Evolutionary conservation across 2,113 vertebrate genomes (phyloP).

Genomic region (Hydrochoerus hydrochaeris): DNA sequence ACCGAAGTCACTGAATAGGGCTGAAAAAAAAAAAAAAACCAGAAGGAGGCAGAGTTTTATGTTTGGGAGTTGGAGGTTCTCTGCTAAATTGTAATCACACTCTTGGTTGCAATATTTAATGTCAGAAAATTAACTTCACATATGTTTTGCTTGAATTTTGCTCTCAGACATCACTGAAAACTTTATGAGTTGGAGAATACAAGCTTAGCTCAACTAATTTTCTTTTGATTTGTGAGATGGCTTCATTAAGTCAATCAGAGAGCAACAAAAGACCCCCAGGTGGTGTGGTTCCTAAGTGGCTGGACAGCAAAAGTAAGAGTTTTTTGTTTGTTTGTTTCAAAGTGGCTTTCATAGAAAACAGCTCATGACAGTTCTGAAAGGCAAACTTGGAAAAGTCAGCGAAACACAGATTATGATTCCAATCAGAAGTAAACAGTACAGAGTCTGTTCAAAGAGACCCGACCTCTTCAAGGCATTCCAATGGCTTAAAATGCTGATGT

Average conservation of each 20-base stretch:
- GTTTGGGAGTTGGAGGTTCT: background rate
- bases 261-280: background rate
- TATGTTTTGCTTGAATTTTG: slow-evolving; percentile 18
- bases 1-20: background rate
- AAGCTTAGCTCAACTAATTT: slow-evolving; percentile 56
- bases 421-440: background rate
- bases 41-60: background rate
- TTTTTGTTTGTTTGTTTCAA: slow-evolving; percentile 52
- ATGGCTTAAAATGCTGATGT: background rate
- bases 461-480: background rate
- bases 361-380: background rate
- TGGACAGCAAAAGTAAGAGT: background rate
- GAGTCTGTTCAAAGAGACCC: background rate
- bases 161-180: slow-evolving; percentile 64
- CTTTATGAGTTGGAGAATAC: slow-evolving; percentile 1
- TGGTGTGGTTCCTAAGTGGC: background rate
- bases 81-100: slow-evolving; percentile 11
- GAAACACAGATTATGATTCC: background rate
- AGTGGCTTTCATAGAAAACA: background rate
- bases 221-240: slow-evolving; percentile 55
- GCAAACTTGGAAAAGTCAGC: background rate
- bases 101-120: slow-evolving; percentile 1
- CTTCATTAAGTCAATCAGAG: slow-evolving; percentile 40
- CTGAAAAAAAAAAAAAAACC: background rate
- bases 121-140: slow-evolving; percentile 24